phyloP scores from a whole-genome alignment of 2,113 vertebrate species.

The Nycticebus coucang region DNA sequence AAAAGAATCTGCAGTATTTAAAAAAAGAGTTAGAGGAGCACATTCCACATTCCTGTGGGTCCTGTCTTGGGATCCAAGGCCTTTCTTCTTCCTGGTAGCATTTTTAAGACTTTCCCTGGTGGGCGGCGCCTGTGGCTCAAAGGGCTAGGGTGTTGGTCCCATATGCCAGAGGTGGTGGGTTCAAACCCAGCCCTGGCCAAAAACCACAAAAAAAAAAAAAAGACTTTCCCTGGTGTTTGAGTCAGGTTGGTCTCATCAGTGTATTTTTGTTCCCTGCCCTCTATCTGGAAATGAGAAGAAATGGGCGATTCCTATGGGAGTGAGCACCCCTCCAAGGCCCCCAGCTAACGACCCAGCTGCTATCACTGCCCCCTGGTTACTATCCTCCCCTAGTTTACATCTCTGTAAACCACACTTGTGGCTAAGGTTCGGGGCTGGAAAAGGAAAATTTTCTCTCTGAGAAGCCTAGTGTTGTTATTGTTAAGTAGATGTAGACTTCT shows the following conservation, averaged over 20 bases:
- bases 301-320: not conserved
- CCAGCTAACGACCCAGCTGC: not conserved
- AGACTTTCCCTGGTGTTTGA: not conserved
- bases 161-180: too few species aligned
- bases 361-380: not conserved
- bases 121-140: too few species aligned
- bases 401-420: not conserved
- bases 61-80: not conserved
- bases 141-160: too few species aligned
- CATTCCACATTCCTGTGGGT: slow-evolving; percentile 49
- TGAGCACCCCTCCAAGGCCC: not conserved
- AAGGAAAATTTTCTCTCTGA: not conserved
- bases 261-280: not conserved
- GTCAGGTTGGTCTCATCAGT: not conserved
- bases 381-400: not conserved
- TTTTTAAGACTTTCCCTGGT: slow-evolving; percentile 15
- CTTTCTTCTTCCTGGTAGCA: not conserved
- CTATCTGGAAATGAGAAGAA: not conserved
- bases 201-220: too few species aligned
- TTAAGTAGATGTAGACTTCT: slow-evolving; percentile 16
- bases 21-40: not conserved
- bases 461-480: not conserved
- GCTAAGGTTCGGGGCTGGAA: not conserved
- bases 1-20: slow-evolving; percentile 46
- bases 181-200: too few species aligned